Base-by-base conservation (phyloP, 2,888 invertebrate genomes). In the Trichacis sp. region DNA sequence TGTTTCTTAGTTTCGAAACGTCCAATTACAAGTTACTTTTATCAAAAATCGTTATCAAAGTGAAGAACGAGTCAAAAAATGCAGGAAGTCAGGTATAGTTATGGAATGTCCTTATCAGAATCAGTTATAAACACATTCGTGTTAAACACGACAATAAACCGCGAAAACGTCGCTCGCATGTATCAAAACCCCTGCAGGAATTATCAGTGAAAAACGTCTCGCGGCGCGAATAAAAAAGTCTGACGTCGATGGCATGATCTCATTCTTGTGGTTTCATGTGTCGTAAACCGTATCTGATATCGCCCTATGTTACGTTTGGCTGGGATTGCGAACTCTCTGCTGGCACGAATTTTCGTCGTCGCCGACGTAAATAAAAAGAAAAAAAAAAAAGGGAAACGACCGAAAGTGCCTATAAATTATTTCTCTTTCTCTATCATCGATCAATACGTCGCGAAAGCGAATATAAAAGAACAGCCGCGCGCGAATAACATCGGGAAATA, bases 241-340 rank as follows among this genome's bases (percentile, higher is more conserved):
- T 33, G 57, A 64, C 54, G 64, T 68, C 66, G 69, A 64, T 63
- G 62, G 64, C 64, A 60, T 55, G 60, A 70, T 63, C 62, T 70
- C 67, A 70, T 70, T 64, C 69, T 70, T 70, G 59, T 46, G 67
- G 69, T 67, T 67, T 67, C 64, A 70, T 67, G 67, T 70, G 67
- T 70, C 64, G 64, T 70, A 70, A 70, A 67, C 64, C 57, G 63
- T 57, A 67, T 64, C 63, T 60, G 67, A 67, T 67, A 67, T 64
- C 63, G 55, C 57, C 61, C 57, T 53, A 51, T 54, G 63, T 63
- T 60, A 58, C 56, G 64, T 68, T 53, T 64, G 64, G 64, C 48
- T 51, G 60, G 63, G 60, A 63, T 60, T 57, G 64, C 64, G 46
- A 55, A 43, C 58, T 36, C 49, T 30, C 36, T 24, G 60, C 47